phyloP scores from a whole-genome alignment of 2,797 vertebrate genomes.

The Bradypodion pumilum region DNA sequence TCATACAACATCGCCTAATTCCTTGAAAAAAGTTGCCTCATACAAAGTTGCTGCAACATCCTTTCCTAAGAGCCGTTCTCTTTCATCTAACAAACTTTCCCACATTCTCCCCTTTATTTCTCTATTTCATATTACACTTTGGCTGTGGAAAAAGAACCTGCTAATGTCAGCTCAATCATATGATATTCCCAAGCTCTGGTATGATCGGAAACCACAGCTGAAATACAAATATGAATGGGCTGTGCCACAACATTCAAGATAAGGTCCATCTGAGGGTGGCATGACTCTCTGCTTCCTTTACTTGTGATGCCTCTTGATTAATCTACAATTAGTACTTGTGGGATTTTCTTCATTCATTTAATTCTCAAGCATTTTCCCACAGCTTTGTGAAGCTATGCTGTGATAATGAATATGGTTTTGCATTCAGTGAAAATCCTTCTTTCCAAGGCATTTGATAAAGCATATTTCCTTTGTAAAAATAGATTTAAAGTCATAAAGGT shows the following conservation, averaged over 20 bases:
- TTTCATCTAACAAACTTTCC: background rate
- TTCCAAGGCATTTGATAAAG: background rate
- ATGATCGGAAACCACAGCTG: conserved; percentile 12
- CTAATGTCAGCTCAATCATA: conserved; percentile 24
- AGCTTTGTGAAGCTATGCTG: background rate
- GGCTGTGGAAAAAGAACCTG: conserved; percentile 15
- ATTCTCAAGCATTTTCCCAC: conserved; percentile 2
- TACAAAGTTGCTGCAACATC: no score
- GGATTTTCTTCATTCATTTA: background rate
- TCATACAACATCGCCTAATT: no score
- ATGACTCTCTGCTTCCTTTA: conserved; percentile 11
- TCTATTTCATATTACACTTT: background rate
- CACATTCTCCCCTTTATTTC: background rate
- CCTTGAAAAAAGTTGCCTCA: no score
- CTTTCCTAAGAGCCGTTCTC: background rate
- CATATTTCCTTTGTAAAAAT: background rate
- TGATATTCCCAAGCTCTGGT: conserved; percentile 8
- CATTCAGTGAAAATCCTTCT: background rate
- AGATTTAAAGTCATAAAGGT: background rate
- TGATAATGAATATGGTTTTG: background rate
- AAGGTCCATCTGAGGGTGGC: conserved; percentile 13
- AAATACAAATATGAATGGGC: conserved; percentile 21
- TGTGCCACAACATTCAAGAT: conserved; percentile 6
- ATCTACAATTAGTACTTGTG: background rate
- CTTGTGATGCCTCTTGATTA: background rate